Base-by-base conservation (phyloP, 2,888 invertebrate species). In the Slavum lentiscoides region DNA sequence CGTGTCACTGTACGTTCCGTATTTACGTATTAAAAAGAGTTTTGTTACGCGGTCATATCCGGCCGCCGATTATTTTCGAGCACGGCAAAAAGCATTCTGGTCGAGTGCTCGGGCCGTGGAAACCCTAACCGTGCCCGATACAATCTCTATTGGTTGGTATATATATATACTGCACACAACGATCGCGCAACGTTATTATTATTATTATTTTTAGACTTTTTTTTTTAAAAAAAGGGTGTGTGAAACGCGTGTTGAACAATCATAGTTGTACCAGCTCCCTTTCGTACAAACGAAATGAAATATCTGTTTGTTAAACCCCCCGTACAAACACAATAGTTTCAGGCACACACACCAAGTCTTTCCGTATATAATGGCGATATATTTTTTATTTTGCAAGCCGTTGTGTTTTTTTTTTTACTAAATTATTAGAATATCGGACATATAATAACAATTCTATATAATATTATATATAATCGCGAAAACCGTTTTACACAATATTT, bases 31-130 rank as follows among this genome's bases (percentile, higher is more conserved):
- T n/a, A n/a, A n/a, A n/a, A n/a, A n/a, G n/a, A 66, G 74, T 75
- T 75, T 75, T 62, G 53, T 64, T 64, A 62, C 62, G 62, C 72
- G 72, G 80, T 70, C 70, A 64, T 70, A 70, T 80, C 80, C 80
- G 69, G n/a, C n/a, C n/a, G 80, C 58, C 55, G 80, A 70, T 75
- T 80, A 80, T 72, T 72, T 80, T 80, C 39, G 70, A 75, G 62
- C 43, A 70, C 58, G 3, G 43, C 49, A 80, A 70, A 80, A 77
- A 72, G 61, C 64, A 80, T 80, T 80, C 80, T 72, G 80, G 80
- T 80, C 53, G 80, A 72, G 80, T 72, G 70, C 70, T 72, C 80
- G 55, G 70, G 70, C 69, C n/a, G n/a, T n/a, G 80, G 69, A 80
- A 80, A 80, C 69, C 70, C 64, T 64, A 80, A n/a, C n/a, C n/a